Conservation (phyloP, 1,140 invertebrate genomes). For the Lethrus apterus region DNA sequence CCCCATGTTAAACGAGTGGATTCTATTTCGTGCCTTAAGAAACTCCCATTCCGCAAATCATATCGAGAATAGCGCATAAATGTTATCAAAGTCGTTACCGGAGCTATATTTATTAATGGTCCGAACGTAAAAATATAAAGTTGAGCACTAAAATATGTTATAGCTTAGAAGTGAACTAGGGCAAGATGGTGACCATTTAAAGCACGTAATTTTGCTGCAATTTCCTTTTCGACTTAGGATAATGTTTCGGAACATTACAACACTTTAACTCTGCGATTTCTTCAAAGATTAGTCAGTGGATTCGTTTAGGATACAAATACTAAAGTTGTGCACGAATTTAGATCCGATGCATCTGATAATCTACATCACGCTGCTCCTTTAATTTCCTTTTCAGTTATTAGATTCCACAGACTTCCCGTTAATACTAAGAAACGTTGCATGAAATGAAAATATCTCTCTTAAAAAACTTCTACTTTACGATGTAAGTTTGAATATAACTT, state of each 20-base stretch:
- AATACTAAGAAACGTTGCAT: constrained; percentile 12
- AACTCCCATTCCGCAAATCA: constrained; percentile 10
- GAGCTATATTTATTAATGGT: constrained; percentile 10
- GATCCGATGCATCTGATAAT: constrained; percentile 10
- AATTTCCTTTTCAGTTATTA: constrained; percentile 8
- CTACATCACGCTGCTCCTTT: constrained; percentile 10
- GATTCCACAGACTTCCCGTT: constrained; percentile 11
- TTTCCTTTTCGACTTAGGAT: background rate
- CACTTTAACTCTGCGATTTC: background rate
- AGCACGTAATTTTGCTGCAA: background rate
- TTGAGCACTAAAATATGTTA: constrained; percentile 1
- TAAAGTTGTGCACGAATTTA: background rate
- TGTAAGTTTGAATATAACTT: constrained; percentile 12
- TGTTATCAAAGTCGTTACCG: constrained; percentile 4
- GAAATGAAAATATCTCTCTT: constrained; percentile 8
- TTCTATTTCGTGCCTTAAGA: constrained; percentile 8
- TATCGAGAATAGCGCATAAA: constrained; percentile 10
- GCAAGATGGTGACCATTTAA: background rate
- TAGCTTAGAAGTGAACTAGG: constrained; percentile 4
- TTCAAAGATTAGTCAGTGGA: background rate
- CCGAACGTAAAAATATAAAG: constrained; percentile 8
- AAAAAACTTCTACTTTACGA: constrained; percentile 10
- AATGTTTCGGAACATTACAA: background rate
- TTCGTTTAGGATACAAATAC: background rate
- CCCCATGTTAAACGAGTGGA: constrained; percentile 11